Percentiles rank a stretch among this genome's conserved stretches.
These are phyloP conservation scores for Zootoca vivipara DNA, from an alignment of 2,113 vertebrate genomes.

Conservation along the genomic window DNA sequence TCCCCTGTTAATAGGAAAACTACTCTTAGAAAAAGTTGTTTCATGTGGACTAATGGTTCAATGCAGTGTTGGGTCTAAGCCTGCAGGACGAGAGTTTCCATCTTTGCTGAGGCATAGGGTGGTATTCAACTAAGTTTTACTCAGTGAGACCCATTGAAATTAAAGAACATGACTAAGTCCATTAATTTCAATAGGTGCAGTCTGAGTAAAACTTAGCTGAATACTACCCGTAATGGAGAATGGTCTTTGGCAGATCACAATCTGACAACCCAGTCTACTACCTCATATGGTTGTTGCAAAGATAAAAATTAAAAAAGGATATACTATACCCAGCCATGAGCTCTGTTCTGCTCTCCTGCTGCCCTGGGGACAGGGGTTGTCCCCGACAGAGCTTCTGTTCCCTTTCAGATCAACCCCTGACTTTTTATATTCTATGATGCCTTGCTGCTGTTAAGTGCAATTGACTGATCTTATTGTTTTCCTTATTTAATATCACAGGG, in stretches of 20 bases:
- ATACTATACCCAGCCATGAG: not conserved
- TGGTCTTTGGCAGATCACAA: not conserved
- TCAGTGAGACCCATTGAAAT: no score
- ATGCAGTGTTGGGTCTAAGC: not conserved
- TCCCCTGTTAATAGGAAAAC: not conserved
- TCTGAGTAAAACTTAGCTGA: no score
- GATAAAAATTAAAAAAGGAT: not conserved
- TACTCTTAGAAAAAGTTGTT: not conserved
- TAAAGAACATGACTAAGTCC: no score
- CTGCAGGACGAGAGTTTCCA: not conserved
- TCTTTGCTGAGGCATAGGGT: not conserved
- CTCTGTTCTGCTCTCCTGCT: not conserved
- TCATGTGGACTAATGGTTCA: not conserved
- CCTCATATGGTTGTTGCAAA: not conserved
- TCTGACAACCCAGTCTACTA: not conserved
- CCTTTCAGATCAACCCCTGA: not conserved
- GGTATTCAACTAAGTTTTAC: no score
- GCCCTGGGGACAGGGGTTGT: no score
- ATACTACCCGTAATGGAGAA: no score
- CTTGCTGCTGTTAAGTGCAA: slow-evolving; percentile 52
- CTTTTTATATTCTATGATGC: slow-evolving; percentile 49
- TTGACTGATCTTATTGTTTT: slow-evolving; percentile 76
- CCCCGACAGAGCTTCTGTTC: not conserved
- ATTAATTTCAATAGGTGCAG: no score
- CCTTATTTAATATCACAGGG: slow-evolving; percentile 90